Base-by-base conservation (phyloP, 2,797 vertebrate species). In the Anguilla obscura region DNA sequence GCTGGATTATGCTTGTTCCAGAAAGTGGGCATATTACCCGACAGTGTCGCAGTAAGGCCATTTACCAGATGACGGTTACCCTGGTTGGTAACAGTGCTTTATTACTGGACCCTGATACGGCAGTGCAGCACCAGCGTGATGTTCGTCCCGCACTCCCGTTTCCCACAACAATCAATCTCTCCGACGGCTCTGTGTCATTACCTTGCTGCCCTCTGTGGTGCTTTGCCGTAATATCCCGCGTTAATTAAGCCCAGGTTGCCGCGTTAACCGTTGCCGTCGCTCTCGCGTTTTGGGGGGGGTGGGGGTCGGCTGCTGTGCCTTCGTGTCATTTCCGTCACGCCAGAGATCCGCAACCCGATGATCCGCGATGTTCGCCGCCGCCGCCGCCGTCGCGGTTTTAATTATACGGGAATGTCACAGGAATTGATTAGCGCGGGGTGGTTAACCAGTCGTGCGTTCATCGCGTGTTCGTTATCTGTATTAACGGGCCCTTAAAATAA, bases 111-210 rank as follows among this genome's bases (percentile, higher is more conserved):
- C 76, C 36, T 50, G 85, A 18, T 52, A 52, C 66, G 71, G 56
- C 16, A 16, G 7, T 58, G 16, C 66, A 54, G 18, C 63, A 74
- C 85, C 45, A 36, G 36, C 27, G 84, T 27, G 9, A 27, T 71
- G 85, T 50, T 74, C 85, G 27, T 69, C n/a, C 86, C 40, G 58
- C 12, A 71, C 87, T 74, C 74, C 84, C 87, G 80, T 85, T 84
- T 82, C 88, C 50, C 60, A n/a, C 76, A 76, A 60, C 88, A 86
- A 91, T 92, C 92, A 87, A 91, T 92, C 90, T 89, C 12, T 87
- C 30, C 40, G 74, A 82, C 69, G 69, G 36, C 63, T 80, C n/a
- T 40, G 84, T 82, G 84, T 76, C 52, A 40, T 88, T 45, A 86
- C 88, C 88, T 89, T 85, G 87, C 87, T 89, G 87, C 50, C 83